phyloP scores from a whole-genome alignment of 1,140 invertebrate genomes.

The Rhagoletis pomonella region DNA sequence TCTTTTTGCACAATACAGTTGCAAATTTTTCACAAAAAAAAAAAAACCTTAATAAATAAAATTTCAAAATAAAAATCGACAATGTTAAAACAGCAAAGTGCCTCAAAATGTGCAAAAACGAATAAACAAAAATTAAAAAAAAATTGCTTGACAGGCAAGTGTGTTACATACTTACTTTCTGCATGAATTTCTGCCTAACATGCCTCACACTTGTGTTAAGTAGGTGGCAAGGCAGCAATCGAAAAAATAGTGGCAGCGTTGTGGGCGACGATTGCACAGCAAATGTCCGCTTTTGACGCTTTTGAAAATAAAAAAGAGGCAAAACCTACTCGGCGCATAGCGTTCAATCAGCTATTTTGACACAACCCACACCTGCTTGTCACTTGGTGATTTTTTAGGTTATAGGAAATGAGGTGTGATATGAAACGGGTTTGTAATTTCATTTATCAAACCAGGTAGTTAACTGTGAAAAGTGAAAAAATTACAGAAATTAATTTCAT shows the following conservation, averaged over 20 bases:
- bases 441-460: too few species aligned
- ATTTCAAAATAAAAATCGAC: background rate
- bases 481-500: too few species aligned
- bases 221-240: background rate
- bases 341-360: conserved; percentile 12
- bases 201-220: conserved; percentile 6
- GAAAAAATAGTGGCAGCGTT: conserved; percentile 7
- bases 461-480: too few species aligned
- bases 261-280: conserved; percentile 2
- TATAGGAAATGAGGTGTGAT: background rate
- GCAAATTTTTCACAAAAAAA: background rate
- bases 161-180: background rate
- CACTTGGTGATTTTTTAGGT: conserved; percentile 1
- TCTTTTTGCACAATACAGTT: background rate
- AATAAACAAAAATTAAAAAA: too few species aligned
- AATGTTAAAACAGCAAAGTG: background rate
- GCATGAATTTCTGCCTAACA: background rate
- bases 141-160: background rate
- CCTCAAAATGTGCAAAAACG: background rate
- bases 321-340: background rate
- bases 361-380: conserved; percentile 30
- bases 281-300: conserved; percentile 29
- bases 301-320: background rate
- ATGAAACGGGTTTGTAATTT: background rate
- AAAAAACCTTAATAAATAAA: background rate